A percentile compares a stretch with the other conserved stretches of the same genome.
Evolutionary conservation across 2,888 invertebrate species (phyloP).

Genomic region (Aplocera efformata): DNA sequence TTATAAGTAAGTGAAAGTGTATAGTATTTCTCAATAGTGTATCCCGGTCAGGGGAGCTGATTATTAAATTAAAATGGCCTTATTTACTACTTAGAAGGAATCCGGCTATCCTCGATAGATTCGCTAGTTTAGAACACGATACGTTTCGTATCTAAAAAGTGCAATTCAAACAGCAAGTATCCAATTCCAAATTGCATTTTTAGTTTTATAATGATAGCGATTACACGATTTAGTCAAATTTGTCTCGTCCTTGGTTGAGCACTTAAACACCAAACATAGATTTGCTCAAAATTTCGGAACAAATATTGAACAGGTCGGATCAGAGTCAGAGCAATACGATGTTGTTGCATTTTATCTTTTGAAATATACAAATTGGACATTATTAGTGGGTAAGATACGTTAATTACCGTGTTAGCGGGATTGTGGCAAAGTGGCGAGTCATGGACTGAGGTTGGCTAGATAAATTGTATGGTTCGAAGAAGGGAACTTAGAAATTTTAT

Average conservation of each 20-base stretch:
- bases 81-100: constrained; percentile 49
- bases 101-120: constrained; percentile 43
- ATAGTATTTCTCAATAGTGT: constrained; percentile 66
- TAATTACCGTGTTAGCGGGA: constrained; percentile 45
- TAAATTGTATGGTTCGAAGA: constrained; percentile 40
- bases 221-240: constrained; percentile 15
- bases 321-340: constrained; percentile 25
- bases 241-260: constrained; percentile 23
- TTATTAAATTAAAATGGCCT: constrained; percentile 60
- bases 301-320: constrained; percentile 18
- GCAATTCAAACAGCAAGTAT: constrained; percentile 38
- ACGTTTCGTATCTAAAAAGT: constrained; percentile 44
- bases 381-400: constrained; percentile 44
- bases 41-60: constrained; percentile 48
- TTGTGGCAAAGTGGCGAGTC: constrained; percentile 51
- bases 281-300: constrained; percentile 26
- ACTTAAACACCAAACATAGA: constrained; percentile 23
- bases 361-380: constrained; percentile 32
- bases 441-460: constrained; percentile 55
- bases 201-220: constrained; percentile 33
- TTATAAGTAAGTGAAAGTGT: constrained; percentile 75
- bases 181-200: constrained; percentile 52
- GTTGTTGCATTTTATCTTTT: constrained; percentile 19
- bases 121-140: constrained; percentile 63
- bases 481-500: constrained; percentile 42